These are phyloP conservation scores for Amblyjoppa fuscipennis DNA, from an alignment of 2,888 invertebrate species.

Conservation along the genomic window DNA sequence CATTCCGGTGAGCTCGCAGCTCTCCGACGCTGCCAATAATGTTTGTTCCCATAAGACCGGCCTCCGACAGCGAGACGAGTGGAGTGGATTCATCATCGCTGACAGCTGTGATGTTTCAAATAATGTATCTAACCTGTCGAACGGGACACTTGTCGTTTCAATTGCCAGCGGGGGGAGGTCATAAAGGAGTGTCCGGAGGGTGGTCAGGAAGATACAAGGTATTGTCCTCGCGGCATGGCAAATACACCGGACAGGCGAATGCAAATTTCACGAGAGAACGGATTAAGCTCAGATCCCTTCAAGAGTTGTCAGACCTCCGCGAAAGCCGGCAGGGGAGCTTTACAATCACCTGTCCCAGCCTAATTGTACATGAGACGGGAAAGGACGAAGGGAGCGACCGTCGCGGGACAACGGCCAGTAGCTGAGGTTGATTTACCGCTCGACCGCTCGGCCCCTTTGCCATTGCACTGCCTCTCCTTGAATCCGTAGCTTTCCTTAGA, in stretches of 20 bases:
- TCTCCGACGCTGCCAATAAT: neutral
- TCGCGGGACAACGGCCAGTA: neutral
- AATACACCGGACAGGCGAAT: slow-evolving; percentile 30
- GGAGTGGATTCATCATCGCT: neutral
- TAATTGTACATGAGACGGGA: slow-evolving; percentile 57
- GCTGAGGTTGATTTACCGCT: slow-evolving; percentile 48
- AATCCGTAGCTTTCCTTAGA: neutral
- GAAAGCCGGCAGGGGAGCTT: slow-evolving; percentile 33
- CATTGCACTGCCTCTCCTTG: neutral
- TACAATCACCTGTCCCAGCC: slow-evolving; percentile 65
- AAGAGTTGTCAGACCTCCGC: slow-evolving; percentile 27
- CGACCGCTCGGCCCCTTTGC: slow-evolving; percentile 19
- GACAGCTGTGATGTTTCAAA: neutral
- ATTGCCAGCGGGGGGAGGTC: neutral
- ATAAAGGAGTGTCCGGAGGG: neutral
- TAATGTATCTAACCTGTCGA: slow-evolving; percentile 43
- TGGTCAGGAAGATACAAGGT: neutral
- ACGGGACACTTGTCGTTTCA: neutral
- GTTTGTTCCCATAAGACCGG: neutral
- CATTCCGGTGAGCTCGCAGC: neutral
- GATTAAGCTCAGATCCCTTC: slow-evolving; percentile 41
- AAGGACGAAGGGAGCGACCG: slow-evolving; percentile 4
- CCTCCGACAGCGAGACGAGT: neutral
- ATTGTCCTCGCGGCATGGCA: neutral
- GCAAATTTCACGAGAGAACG: slow-evolving; percentile 62